Evolutionary conservation across 2,113 vertebrate species (phyloP).

Genomic region (Rhinolophus sinicus): DNA sequence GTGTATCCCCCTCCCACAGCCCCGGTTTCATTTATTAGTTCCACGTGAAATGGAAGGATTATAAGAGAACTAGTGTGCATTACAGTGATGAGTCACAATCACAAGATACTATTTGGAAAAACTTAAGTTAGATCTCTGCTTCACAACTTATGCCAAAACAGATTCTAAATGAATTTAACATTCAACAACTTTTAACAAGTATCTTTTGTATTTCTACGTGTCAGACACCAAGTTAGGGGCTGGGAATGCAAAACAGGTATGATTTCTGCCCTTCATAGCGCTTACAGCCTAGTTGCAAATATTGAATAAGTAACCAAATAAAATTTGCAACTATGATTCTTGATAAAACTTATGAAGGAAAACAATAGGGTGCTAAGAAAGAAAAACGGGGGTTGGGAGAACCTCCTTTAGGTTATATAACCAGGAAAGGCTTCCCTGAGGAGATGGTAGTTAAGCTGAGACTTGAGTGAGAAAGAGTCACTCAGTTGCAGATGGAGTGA

Average conservation of each 20-base stretch:
- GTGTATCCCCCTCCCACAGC: neutral
- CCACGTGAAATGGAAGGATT: neutral
- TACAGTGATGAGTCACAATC: neutral
- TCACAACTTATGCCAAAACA: constrained; percentile 9
- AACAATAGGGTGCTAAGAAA: neutral
- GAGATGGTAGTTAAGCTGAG: neutral
- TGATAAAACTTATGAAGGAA: neutral
- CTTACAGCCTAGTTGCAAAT: neutral
- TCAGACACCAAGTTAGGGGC: neutral
- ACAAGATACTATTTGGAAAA: constrained; percentile 19
- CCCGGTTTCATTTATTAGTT: neutral
- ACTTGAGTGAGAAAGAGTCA: neutral
- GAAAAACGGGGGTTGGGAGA: neutral
- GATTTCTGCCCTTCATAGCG: neutral
- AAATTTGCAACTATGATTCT: neutral
- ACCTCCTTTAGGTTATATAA: neutral
- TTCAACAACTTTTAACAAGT: constrained; percentile 38
- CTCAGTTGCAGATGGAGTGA: neutral
- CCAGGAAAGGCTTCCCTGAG: neutral
- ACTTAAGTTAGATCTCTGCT: constrained; percentile 16
- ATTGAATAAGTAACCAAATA: neutral
- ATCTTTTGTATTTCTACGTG: neutral
- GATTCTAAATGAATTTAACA: constrained; percentile 38
- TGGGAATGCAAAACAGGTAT: neutral
- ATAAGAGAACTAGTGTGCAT: neutral